phyloP scores from a whole-genome alignment of 2,797 vertebrate genomes.

The Megalops cyprinoides region DNA sequence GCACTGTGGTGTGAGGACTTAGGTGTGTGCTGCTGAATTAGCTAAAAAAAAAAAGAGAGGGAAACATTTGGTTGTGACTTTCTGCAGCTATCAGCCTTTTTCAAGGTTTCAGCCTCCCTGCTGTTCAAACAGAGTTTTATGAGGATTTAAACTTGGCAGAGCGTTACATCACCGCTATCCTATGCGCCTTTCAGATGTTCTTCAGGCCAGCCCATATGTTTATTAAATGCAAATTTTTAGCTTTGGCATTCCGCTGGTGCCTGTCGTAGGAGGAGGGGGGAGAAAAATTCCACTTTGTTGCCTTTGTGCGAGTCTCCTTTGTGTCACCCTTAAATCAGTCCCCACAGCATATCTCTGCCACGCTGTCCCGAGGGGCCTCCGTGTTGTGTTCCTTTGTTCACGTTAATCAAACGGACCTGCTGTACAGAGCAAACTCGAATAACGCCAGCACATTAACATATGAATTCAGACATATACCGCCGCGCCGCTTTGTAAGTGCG shows the following conservation, averaged over 20 bases:
- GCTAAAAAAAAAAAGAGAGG: not conserved
- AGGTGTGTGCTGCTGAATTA: not conserved
- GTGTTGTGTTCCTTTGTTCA: too few species aligned
- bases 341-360: too few species aligned
- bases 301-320: too few species aligned
- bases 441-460: not conserved
- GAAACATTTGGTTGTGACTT: not conserved
- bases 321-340: too few species aligned
- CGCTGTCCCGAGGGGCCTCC: too few species aligned
- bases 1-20: not conserved
- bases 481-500: slow-evolving; percentile 23
- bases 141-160: not conserved
- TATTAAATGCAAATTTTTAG: not conserved
- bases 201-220: not conserved
- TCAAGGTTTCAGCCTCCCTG: not conserved
- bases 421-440: too few species aligned
- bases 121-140: not conserved
- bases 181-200: not conserved
- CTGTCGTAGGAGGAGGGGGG: not conserved
- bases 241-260: not conserved
- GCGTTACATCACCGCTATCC: not conserved
- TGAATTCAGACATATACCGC: not conserved
- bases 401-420: too few species aligned
- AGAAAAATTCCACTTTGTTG: too few species aligned
- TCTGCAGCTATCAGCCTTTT: not conserved